A percentile compares a stretch with the other conserved stretches of the same genome.
These are phyloP conservation scores for Molorchus minor DNA, from an alignment of 2,888 invertebrate genomes.

Conservation along the genomic window DNA sequence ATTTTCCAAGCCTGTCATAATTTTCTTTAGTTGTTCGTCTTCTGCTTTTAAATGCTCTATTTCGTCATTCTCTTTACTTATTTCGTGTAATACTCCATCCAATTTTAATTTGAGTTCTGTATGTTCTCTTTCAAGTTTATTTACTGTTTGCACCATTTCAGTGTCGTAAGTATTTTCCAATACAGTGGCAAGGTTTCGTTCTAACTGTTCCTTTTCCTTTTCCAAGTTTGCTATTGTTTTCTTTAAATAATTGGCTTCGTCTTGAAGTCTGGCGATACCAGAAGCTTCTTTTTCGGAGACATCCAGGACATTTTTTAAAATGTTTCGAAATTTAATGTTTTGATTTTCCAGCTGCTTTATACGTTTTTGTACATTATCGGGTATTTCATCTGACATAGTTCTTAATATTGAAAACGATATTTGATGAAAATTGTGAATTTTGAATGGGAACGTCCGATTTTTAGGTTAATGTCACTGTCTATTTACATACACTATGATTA, in stretches of 20 bases:
- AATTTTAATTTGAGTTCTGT: slow-evolving; percentile 36
- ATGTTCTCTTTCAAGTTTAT: slow-evolving; percentile 35
- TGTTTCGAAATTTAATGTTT: slow-evolving; percentile 41
- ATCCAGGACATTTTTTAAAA: slow-evolving; percentile 41
- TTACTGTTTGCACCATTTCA: slow-evolving; percentile 23
- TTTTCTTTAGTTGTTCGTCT: slow-evolving; percentile 33
- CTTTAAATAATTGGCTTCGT: slow-evolving; percentile 36
- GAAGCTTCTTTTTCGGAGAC: slow-evolving; percentile 37
- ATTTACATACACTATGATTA: slow-evolving; percentile 1
- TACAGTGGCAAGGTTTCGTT: slow-evolving; percentile 33
- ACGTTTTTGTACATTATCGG: slow-evolving; percentile 39
- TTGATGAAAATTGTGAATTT: slow-evolving; percentile 2
- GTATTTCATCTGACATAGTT: slow-evolving; percentile 27
- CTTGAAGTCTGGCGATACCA: slow-evolving; percentile 25
- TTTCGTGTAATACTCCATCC: slow-evolving; percentile 35
- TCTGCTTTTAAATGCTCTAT: slow-evolving; percentile 34
- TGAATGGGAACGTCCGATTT: slow-evolving; percentile 6
- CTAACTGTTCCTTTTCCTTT: slow-evolving; percentile 40
- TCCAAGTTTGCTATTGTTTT: slow-evolving; percentile 37
- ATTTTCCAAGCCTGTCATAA: slow-evolving; percentile 36
- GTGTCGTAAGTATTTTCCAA: slow-evolving; percentile 20
- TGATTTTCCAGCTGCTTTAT: slow-evolving; percentile 46
- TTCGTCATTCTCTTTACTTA: slow-evolving; percentile 35
- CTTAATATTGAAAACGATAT: no score
- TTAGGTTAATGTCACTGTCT: slow-evolving; percentile 8